phyloP scores from a whole-genome alignment of 2,888 invertebrate species.

The Chouioia cunea region DNA sequence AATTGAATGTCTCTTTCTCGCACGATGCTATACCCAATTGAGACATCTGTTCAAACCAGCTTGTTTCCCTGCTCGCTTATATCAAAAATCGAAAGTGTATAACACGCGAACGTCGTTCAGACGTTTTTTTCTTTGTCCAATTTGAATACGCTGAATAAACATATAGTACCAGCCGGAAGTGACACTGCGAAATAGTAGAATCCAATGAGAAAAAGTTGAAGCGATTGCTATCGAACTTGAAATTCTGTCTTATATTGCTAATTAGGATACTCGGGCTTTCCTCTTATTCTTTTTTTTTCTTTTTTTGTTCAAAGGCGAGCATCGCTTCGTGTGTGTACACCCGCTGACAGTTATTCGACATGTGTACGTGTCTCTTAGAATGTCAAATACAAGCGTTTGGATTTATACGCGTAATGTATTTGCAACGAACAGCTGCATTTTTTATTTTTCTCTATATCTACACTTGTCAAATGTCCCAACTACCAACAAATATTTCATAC shows the following conservation, averaged over 20 bases:
- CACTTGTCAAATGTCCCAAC: too few relatives aligned
- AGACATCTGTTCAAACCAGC: slow-evolving; percentile 37
- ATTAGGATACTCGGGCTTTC: slow-evolving; percentile 59
- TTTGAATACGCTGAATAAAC: slow-evolving; percentile 48
- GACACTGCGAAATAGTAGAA: slow-evolving; percentile 34
- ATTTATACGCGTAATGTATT: too few relatives aligned
- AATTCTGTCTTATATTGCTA: slow-evolving; percentile 57
- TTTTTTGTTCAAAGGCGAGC: slow-evolving; percentile 58
- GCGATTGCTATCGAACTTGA: slow-evolving; percentile 57
- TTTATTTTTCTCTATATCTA: too few relatives aligned
- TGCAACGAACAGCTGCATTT: too few relatives aligned
- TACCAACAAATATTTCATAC: too few relatives aligned
- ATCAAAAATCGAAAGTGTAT: slow-evolving; percentile 21
- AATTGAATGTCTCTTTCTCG: slow-evolving; percentile 10
- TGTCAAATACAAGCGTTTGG: too few relatives aligned
- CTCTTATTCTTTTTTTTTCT: slow-evolving; percentile 44
- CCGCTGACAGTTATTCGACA: slow-evolving; percentile 36
- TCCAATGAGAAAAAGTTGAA: not conserved
- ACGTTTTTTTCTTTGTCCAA: not conserved
- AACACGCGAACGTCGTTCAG: not conserved
- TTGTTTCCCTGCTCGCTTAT: slow-evolving; percentile 6
- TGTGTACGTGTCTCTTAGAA: too few relatives aligned
- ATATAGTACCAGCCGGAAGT: slow-evolving; percentile 36
- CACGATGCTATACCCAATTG: slow-evolving; percentile 22
- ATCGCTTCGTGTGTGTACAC: slow-evolving; percentile 49